Evolutionary conservation across 1,140 invertebrate genomes (phyloP).

Genomic region (Cydia amplana): DNA sequence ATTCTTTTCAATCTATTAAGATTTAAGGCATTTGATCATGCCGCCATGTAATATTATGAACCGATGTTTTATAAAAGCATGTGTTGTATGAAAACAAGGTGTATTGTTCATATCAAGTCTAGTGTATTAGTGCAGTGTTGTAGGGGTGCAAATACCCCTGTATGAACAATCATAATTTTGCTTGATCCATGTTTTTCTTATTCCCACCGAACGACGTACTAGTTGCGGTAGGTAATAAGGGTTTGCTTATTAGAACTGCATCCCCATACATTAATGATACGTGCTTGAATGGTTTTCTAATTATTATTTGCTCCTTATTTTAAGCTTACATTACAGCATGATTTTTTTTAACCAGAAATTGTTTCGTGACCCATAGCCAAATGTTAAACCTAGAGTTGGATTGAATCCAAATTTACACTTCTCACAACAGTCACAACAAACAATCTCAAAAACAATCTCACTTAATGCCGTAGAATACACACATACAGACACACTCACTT

Average conservation of each 20-base stretch:
- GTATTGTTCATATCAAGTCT: too few relatives aligned
- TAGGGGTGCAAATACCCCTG: too few relatives aligned
- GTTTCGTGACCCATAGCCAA: slow-evolving; percentile 14
- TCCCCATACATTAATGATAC: neutral
- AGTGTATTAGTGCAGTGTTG: neutral
- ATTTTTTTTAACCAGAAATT: slow-evolving; percentile 27
- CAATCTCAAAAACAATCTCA: too few relatives aligned
- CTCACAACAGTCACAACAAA: too few relatives aligned
- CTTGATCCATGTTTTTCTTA: neutral
- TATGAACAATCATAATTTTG: too few relatives aligned
- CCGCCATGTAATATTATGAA: too few relatives aligned
- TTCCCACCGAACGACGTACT: neutral
- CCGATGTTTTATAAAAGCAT: too few relatives aligned
- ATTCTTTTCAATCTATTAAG: too few relatives aligned
- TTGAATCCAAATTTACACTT: neutral
- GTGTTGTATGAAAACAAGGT: too few relatives aligned
- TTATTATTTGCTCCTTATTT: slow-evolving; percentile 18
- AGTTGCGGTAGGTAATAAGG: neutral
- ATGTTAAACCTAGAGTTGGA: neutral
- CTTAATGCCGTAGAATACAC: neutral
- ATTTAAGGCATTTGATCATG: too few relatives aligned
- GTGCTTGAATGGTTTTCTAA: neutral
- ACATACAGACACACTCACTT: neutral
- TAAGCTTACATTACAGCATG: slow-evolving; percentile 1
- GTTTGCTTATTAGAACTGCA: neutral